These are phyloP conservation scores for Scaptomyza polygonia DNA, from an alignment of 2,888 invertebrate genomes.

Conservation along the genomic window DNA sequence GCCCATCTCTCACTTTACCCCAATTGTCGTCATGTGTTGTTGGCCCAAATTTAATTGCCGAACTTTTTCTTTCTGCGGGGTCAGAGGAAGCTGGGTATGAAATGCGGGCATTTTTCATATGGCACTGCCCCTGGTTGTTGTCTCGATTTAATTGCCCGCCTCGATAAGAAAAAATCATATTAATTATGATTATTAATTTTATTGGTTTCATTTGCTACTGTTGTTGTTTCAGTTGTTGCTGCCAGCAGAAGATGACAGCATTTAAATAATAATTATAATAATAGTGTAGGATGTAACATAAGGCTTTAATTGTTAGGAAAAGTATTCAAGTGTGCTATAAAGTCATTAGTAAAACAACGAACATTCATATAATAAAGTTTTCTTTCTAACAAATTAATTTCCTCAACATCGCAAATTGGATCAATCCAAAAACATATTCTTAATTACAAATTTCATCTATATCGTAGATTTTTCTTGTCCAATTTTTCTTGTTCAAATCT, in stretches of 20 bases:
- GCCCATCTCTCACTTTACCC: too few relatives aligned
- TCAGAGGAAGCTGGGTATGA: slow-evolving; percentile 11
- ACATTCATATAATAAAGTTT: too few relatives aligned
- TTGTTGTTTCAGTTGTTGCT: slow-evolving; percentile 3
- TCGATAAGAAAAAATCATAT: slow-evolving; percentile 77
- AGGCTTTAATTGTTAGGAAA: background rate
- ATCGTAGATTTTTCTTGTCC: too few relatives aligned
- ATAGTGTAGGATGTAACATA: slow-evolving; percentile 15
- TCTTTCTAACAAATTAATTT: too few relatives aligned
- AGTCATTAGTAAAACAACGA: background rate
- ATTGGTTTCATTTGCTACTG: slow-evolving; percentile 65
- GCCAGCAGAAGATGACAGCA: slow-evolving; percentile 17
- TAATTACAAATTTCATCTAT: too few relatives aligned
- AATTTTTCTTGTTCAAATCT: too few relatives aligned
- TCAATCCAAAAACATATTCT: too few relatives aligned
- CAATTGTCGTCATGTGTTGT: slow-evolving; percentile 68
- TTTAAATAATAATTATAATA: slow-evolving; percentile 7
- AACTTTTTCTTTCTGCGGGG: slow-evolving; percentile 55
- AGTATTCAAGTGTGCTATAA: background rate
- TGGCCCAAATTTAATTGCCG: slow-evolving; percentile 75
- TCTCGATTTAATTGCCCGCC: slow-evolving; percentile 59
- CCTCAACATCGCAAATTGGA: too few relatives aligned
- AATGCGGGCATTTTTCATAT: slow-evolving; percentile 70
- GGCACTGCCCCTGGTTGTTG: slow-evolving; percentile 17
- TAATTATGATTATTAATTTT: slow-evolving; percentile 73